These are phyloP conservation scores for Lutraria lutraria DNA, from an alignment of 2,888 invertebrate species.

Conservation along the genomic window DNA sequence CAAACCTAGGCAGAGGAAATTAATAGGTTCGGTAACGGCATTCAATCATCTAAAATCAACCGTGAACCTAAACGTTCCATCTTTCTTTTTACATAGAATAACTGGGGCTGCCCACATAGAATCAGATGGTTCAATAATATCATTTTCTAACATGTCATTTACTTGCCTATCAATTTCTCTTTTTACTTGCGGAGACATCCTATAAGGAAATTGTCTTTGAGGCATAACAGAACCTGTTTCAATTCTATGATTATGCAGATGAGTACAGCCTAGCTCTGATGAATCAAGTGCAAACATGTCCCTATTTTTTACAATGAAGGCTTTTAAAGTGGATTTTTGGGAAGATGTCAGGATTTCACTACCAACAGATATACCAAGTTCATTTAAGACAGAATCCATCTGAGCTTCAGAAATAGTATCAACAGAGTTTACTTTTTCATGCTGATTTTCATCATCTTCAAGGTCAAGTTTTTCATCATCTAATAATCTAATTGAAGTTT, in stretches of 20 bases:
- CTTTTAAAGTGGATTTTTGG: constrained; percentile 33
- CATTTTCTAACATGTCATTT: constrained; percentile 33
- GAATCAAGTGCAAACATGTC: constrained; percentile 50
- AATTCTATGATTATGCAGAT: constrained; percentile 42
- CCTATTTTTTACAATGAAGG: constrained; percentile 43
- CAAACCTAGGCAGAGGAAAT: constrained; percentile 56
- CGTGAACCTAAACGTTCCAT: constrained; percentile 30
- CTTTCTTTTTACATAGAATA: constrained; percentile 40
- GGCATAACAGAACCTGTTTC: constrained; percentile 43
- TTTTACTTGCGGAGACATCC: constrained; percentile 31
- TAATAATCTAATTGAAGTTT: constrained; percentile 23
- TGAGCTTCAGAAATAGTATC: background rate
- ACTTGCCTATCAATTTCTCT: constrained; percentile 12
- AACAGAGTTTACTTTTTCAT: background rate
- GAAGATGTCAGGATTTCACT: constrained; percentile 11
- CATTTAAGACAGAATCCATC: background rate
- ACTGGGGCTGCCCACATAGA: constrained; percentile 46
- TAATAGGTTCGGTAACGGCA: constrained; percentile 46
- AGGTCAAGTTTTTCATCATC: background rate
- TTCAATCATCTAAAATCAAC: constrained; percentile 38
- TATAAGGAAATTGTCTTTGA: constrained; percentile 35
- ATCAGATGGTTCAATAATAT: too few species aligned
- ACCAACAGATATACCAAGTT: background rate
- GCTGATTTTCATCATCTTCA: background rate
- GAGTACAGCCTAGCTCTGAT: constrained; percentile 56